These are phyloP conservation scores for Alligator mississippiensis DNA, from an alignment of 2,113 vertebrate genomes.

Conservation along the genomic window DNA sequence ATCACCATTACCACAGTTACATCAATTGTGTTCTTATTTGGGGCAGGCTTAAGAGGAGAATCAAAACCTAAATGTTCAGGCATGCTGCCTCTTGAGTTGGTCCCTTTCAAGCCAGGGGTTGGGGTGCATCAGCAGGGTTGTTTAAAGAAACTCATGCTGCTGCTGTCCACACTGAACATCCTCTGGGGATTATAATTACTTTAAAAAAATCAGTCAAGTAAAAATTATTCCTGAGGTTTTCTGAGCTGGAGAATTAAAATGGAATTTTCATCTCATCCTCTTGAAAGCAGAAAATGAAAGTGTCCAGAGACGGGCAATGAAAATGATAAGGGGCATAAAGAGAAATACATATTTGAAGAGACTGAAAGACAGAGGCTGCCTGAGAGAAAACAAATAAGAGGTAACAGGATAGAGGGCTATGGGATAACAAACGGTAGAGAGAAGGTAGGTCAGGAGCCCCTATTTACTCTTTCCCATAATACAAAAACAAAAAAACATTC, in stretches of 20 bases:
- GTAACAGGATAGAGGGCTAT: not conserved
- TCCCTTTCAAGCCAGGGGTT: not conserved
- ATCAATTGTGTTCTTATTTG: not conserved
- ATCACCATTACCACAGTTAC: not conserved
- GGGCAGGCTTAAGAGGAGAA: not conserved
- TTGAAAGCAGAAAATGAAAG: not conserved
- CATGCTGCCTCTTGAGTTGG: not conserved
- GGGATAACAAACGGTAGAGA: not conserved
- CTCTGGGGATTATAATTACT: not conserved
- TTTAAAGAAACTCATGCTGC: not conserved
- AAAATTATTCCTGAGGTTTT: not conserved
- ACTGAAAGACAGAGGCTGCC: not conserved
- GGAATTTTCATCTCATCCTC: constrained; percentile 12
- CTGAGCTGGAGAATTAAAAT: not conserved
- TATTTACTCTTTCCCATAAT: not conserved
- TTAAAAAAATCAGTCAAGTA: constrained; percentile 14
- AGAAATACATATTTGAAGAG: not conserved
- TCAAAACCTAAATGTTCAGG: not conserved
- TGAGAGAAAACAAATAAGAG: not conserved
- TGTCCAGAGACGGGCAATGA: not conserved
- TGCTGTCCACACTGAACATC: not conserved
- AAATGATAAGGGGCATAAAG: not conserved
- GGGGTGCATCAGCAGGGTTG: not conserved
- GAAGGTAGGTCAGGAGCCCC: not conserved
- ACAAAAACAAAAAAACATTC: not conserved